Evolutionary conservation across 2,113 vertebrate species (phyloP), one percentile per base, ranked within the genome.

Genomic region (Podarcis raffonei): DNA sequence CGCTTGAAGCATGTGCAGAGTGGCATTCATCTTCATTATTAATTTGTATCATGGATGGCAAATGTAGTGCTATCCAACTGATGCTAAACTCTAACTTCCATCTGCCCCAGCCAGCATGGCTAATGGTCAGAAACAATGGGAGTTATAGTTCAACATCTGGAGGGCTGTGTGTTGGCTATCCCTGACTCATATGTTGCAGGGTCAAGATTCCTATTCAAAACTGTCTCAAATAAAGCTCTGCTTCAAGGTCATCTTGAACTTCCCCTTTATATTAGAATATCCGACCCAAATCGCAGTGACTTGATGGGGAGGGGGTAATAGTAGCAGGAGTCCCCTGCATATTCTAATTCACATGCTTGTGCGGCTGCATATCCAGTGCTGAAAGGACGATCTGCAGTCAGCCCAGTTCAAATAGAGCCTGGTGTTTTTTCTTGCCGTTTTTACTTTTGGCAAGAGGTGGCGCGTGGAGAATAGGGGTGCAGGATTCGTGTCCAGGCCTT

Each of bases 391-490:
- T 76, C 79, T 6, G 20, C 32, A 35, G 30, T 65, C 1, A 30
- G 42, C 37, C 42, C 65, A 59, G n/a, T 69, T 75, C 62, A 57
- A 25, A 53, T 6, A 20, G 74, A 78, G 81, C 1, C 62, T 37
- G 74, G 18, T 69, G 22, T n/a, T 53, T 37, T 37, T 15, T 78
- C 81, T 69, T 76, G 62, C 65, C 39, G 6, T 74, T 68, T n/a
- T 35, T 79, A 48, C 23, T 68, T 68, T 77, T 84, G 87, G 87
- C 81, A 89, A 81, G 62, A 37, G 74, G 72, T 37, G 37, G 42
- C 7, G 13, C n/a, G 16, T 39, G 42, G 81, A 89, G 81, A 35
- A 78, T 84, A 53, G 65, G 42, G 65, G 62, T 53, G 75, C 48
- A 4, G 16, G 91, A 81, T 90, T 91, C 1, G 0, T 81, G 81